A percentile compares a stretch with the other conserved stretches of the same genome.
Conservation (phyloP, 2,113 vertebrate species). For the Polyodon spathula region DNA sequence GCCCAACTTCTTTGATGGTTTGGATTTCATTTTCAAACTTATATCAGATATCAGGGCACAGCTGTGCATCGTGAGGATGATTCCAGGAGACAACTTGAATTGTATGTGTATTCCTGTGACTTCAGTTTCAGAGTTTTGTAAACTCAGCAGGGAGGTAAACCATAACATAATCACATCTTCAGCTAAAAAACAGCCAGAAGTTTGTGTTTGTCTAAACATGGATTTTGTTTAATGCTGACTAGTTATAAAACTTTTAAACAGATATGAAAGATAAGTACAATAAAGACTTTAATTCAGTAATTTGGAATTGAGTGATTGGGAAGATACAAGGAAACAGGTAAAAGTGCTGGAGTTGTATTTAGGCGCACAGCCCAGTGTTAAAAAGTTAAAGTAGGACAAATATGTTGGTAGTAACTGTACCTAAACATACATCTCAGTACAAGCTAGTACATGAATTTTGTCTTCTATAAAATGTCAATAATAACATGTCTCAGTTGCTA, state of each 20-base stretch:
- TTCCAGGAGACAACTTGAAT: constrained; percentile 30
- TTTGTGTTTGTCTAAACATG: not conserved
- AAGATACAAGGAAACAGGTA: not conserved
- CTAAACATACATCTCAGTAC: too few species aligned
- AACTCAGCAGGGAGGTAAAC: constrained; percentile 47
- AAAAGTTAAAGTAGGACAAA: too few species aligned
- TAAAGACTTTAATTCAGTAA: not conserved
- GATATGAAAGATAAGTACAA: not conserved
- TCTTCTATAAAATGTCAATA: too few species aligned
- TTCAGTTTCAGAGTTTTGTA: constrained; percentile 43
- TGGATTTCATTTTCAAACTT: too few species aligned
- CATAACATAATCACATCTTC: constrained; percentile 26
- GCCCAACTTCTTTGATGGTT: too few species aligned
- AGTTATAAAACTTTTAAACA: not conserved
- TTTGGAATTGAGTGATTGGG: not conserved
- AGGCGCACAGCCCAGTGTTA: too few species aligned
- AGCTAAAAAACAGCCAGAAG: constrained; percentile 20
- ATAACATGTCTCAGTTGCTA: too few species aligned
- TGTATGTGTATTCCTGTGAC: constrained; percentile 41
- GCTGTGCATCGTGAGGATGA: constrained; percentile 38
- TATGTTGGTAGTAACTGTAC: too few species aligned
- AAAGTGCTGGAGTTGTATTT: too few species aligned
- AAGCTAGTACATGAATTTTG: too few species aligned
- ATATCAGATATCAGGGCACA: constrained; percentile 45
- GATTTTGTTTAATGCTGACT: not conserved